phyloP scores from a whole-genome alignment of 1,140 invertebrate genomes.

The Drosophila arawakana region DNA sequence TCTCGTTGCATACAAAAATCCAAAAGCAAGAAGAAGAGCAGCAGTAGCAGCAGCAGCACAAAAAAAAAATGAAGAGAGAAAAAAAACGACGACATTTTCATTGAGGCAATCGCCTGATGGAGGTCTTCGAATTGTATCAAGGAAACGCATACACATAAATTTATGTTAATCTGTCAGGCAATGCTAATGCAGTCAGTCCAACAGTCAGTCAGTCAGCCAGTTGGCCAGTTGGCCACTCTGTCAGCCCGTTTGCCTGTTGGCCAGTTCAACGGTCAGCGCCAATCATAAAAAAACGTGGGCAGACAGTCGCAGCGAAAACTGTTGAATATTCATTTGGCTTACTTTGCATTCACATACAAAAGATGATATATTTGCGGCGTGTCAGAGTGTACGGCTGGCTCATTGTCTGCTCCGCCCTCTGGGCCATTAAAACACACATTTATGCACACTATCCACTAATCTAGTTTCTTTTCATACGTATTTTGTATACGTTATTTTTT shows the following conservation, averaged over 20 bases:
- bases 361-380: slow-evolving; percentile 68
- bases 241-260: slow-evolving; percentile 46
- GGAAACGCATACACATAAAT: slow-evolving; percentile 69
- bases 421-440: slow-evolving; percentile 54
- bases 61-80: slow-evolving; percentile 14
- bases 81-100: slow-evolving; percentile 56
- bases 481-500: slow-evolving; percentile 17
- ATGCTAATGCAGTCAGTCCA: slow-evolving; percentile 63
- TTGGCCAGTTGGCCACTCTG: slow-evolving; percentile 39
- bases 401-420: slow-evolving; percentile 48
- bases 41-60: background rate
- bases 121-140: slow-evolving; percentile 78
- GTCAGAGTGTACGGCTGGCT: slow-evolving; percentile 14
- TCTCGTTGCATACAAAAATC: slow-evolving; percentile 55
- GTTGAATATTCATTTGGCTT: slow-evolving; percentile 76
- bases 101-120: slow-evolving; percentile 51
- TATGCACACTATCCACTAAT: slow-evolving; percentile 53
- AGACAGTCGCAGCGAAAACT: slow-evolving; percentile 28
- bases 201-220: slow-evolving; percentile 23
- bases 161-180: slow-evolving; percentile 71
- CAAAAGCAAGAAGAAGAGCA: slow-evolving; percentile 19
- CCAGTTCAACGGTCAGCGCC: slow-evolving; percentile 74
- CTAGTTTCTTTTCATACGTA: slow-evolving; percentile 56
- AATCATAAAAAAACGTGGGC: slow-evolving; percentile 55
- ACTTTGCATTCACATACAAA: slow-evolving; percentile 67